Evolutionary conservation across 1,140 invertebrate genomes (phyloP).

Genomic region (Phocides pigmalion): DNA sequence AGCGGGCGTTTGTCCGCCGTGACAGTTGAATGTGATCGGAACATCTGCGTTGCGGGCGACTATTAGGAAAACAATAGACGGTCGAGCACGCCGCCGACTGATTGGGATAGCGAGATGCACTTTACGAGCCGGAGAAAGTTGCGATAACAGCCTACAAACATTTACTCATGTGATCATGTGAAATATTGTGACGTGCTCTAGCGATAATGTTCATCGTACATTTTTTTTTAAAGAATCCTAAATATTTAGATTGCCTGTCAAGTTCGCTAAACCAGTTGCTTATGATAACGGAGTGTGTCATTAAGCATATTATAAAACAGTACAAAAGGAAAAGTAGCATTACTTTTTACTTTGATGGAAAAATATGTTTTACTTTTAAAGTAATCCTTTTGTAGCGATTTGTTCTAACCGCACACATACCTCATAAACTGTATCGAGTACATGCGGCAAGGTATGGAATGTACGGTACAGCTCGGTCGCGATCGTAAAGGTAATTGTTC

Average conservation of each 20-base stretch:
- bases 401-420: background rate
- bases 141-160: background rate
- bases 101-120: conserved; percentile 3
- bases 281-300: too few species aligned
- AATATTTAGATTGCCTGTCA: too few species aligned
- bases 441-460: background rate
- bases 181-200: conserved; percentile 10
- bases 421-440: background rate
- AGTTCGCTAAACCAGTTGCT: too few species aligned
- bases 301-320: too few species aligned
- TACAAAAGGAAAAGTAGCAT: too few species aligned
- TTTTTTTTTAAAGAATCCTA: too few species aligned
- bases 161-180: conserved; percentile 1
- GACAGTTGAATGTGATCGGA: conserved; percentile 22
- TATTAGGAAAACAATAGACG: conserved; percentile 18
- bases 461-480: background rate
- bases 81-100: background rate
- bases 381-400: background rate
- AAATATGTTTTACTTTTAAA: background rate
- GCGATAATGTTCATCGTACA: too few species aligned
- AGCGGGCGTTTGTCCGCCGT: conserved; percentile 14
- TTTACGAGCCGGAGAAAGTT: conserved; percentile 5
- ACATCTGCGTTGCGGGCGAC: conserved; percentile 7
- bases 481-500: background rate
- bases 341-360: too few species aligned